These are phyloP conservation scores for Maconellicoccus hirsutus DNA, from an alignment of 1,140 invertebrate genomes.

Conservation along the genomic window DNA sequence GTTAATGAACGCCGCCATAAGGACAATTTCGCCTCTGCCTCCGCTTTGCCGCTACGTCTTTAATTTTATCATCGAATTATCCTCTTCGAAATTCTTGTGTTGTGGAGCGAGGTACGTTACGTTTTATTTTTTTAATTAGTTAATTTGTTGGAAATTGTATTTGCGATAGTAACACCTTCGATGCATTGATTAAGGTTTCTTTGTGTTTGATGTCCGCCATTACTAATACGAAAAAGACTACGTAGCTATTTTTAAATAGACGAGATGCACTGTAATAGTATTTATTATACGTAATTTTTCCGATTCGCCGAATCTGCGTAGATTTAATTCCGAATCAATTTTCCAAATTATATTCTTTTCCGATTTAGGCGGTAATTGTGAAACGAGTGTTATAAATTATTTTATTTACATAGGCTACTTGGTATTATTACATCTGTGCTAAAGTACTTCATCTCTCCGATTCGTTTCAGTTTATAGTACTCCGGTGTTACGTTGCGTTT, in stretches of 20 bases:
- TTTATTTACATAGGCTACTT: constrained; percentile 5
- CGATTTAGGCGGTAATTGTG: neutral
- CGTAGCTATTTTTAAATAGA: constrained; percentile 16
- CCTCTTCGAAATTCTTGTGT: neutral
- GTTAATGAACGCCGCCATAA: constrained; percentile 17
- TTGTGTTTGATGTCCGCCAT: constrained; percentile 9
- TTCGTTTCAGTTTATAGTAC: neutral
- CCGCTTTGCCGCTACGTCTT: constrained; percentile 21
- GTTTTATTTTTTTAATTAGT: constrained; percentile 2
- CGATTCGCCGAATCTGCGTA: neutral
- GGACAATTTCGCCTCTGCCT: constrained; percentile 15
- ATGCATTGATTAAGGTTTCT: neutral
- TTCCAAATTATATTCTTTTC: neutral
- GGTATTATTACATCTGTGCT: neutral
- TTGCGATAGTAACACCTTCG: neutral
- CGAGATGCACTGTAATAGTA: neutral
- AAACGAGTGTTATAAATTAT: neutral
- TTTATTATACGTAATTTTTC: neutral
- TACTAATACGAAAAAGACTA: neutral
- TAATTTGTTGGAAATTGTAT: neutral
- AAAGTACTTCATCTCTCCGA: neutral
- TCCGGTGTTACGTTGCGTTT: neutral
- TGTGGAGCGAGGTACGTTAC: neutral
- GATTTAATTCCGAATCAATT: neutral
- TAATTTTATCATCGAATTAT: constrained; percentile 19